Evolutionary conservation across 2,797 vertebrate species (phyloP).

Genomic region (Semaprochilodus insignis): DNA sequence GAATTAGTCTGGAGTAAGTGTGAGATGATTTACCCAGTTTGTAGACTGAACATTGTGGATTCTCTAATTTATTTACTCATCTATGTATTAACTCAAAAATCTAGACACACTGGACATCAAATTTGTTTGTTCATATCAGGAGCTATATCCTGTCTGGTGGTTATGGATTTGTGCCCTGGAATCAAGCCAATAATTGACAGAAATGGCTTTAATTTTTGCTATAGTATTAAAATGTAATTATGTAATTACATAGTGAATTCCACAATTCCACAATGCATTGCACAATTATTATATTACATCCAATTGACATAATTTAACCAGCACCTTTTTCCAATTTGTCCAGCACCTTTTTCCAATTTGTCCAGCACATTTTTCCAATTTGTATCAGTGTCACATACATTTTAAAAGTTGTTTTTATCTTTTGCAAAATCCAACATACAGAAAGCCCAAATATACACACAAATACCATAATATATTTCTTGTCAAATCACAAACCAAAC

Average conservation of each 20-base stretch:
- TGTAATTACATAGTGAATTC: too few species aligned
- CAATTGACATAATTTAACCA: neutral
- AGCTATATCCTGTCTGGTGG: neutral
- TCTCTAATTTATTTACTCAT: neutral
- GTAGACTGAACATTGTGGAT: neutral
- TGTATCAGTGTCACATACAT: too few species aligned
- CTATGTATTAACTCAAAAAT: neutral
- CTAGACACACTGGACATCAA: neutral
- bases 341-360: too few species aligned
- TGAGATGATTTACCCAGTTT: slow-evolving; percentile 29
- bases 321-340: too few species aligned
- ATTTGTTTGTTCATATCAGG: neutral
- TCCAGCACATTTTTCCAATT: too few species aligned
- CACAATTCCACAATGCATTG: neutral
- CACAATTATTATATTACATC: neutral
- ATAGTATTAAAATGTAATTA: neutral
- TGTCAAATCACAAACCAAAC: too few species aligned
- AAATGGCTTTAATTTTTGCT: neutral
- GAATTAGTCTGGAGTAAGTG: slow-evolving; percentile 20
- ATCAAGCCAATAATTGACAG: neutral
- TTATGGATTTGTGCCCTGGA: neutral
- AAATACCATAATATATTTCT: too few species aligned
- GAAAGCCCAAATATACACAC: too few species aligned
- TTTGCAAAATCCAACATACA: too few species aligned
- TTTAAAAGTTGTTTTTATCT: too few species aligned